Percentiles rank a stretch among this genome's conserved stretches.
Conservation (phyloP, 2,113 vertebrate genomes). For the Noturus placidus region DNA sequence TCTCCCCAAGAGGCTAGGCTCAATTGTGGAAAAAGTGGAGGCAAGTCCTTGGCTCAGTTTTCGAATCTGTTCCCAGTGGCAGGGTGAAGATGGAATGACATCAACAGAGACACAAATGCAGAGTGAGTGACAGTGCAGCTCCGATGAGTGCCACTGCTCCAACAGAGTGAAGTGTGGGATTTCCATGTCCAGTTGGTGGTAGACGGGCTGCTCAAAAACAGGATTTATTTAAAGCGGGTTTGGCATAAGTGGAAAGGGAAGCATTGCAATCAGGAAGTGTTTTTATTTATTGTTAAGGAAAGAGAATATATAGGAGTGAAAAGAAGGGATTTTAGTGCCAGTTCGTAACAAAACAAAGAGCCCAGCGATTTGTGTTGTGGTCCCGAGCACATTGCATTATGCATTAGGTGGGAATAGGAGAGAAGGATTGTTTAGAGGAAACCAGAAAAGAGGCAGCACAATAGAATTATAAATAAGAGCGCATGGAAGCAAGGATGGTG, state of each 20-base stretch:
- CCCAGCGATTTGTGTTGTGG: conserved; percentile 47
- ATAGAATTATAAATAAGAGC: conserved; percentile 54
- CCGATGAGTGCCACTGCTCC: conserved; percentile 41
- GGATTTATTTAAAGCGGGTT: conserved; percentile 28
- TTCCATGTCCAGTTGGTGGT: conserved; percentile 45
- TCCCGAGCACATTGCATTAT: conserved; percentile 51
- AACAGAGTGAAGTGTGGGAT: conserved; percentile 21
- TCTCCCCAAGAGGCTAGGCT: conserved; percentile 11
- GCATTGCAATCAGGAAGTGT: conserved; percentile 33
- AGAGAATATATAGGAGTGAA: conserved; percentile 26
- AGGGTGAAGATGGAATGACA: conserved; percentile 41
- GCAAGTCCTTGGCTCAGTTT: conserved; percentile 32
- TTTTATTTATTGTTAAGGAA: conserved; percentile 21
- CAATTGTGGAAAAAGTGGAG: conserved; percentile 8
- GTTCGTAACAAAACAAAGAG: conserved; percentile 51
- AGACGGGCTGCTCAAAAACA: conserved; percentile 13
- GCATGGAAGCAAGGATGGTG: conserved; percentile 19
- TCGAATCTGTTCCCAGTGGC: conserved; percentile 29
- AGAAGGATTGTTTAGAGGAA: conserved; percentile 52
- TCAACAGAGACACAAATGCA: conserved; percentile 51
- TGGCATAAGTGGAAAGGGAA: conserved; percentile 18
- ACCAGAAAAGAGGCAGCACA: conserved; percentile 41
- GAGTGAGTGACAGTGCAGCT: conserved; percentile 40
- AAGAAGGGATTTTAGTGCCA: conserved; percentile 49
- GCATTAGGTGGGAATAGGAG: conserved; percentile 56